Base-by-base conservation (phyloP, 1,140 invertebrate genomes). In the Portunus trituberculatus region DNA sequence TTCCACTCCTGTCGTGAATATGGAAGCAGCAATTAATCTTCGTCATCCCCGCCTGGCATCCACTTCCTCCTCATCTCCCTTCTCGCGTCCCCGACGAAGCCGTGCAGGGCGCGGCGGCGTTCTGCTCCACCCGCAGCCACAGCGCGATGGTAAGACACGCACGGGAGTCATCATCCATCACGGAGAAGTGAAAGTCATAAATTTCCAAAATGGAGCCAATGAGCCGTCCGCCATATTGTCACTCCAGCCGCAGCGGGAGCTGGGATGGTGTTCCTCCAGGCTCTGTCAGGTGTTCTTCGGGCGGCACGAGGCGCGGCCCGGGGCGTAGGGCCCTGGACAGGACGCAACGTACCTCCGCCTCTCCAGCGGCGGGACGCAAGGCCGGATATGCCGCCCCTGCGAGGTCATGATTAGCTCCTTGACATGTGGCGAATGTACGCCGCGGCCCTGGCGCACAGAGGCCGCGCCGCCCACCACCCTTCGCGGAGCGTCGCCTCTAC, bases 351-450 rank as follows among this genome's bases (percentile, higher is more conserved):
- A 76, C 67, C 67, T 76, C 67, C 67, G 67, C 67, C 67, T n/a
- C n/a, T 76, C 67, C 67, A 76, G 67, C 67, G 67, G 67, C 67
- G 6, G 67, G 20, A 76, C 67, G 25, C 67, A 87, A 93, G 94
- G 91, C 82, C 32, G 84, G 52, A 86, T 86, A 48, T 89, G 59
- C 45, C 59, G 45, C 91, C 25, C 67, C 46, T 31, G 82, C 29
- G 48, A 29, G 39, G 48, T 89, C 94, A 95, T 95, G 84, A 95
- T 95, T 95, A 95, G 39, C 91, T 95, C 91, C 94, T 95, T 95
- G 91, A 95, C 94, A 95, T 95, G 94, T 95, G 94, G 94, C 94
- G 83, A 95, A 95, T 95, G 94, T 95, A 95, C 90, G 91, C 91
- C 39, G 94, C 25, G 82, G n/a, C 10, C 31, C 25, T 48, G 46